Conservation (phyloP, 2,113 vertebrate genomes). For the Prunella fulvescens region DNA sequence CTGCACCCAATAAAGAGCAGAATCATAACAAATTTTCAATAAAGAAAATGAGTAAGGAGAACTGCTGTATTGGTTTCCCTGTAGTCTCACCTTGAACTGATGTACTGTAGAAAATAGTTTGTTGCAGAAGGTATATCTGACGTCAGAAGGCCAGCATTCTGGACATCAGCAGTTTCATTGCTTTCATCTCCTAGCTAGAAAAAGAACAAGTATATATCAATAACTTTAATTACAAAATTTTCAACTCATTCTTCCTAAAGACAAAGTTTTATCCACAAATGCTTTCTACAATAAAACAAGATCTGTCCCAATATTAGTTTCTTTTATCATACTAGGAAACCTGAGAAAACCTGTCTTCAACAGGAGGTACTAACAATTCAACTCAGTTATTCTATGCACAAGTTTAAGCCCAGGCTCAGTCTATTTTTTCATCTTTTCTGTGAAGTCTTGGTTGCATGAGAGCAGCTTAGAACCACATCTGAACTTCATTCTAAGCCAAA, state of each 20-base stretch:
- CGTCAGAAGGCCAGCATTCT: conserved; percentile 63
- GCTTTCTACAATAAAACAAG: not conserved
- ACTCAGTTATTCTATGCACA: not conserved
- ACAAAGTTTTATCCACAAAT: not conserved
- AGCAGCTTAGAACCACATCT: not conserved
- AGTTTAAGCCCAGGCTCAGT: not conserved
- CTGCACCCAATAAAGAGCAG: not conserved
- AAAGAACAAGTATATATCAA: not conserved
- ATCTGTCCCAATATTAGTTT: not conserved
- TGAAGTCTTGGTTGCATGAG: not conserved
- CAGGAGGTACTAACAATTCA: not conserved
- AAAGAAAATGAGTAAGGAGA: not conserved
- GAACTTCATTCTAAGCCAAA: not conserved
- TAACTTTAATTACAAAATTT: not conserved
- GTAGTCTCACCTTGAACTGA: conserved; percentile 85
- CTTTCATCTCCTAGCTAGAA: conserved; percentile 83
- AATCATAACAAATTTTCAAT: not conserved
- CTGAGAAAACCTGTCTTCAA: not conserved
- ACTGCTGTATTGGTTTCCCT: not conserved
- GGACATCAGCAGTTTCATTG: conserved; percentile 72
- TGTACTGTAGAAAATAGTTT: conserved; percentile 97
- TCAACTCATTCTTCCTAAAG: not conserved
- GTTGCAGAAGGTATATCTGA: conserved; percentile 82
- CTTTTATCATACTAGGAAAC: not conserved
- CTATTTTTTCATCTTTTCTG: not conserved